phyloP scores from a whole-genome alignment of 2,888 invertebrate genomes.

The Ypsolopha sequella region DNA sequence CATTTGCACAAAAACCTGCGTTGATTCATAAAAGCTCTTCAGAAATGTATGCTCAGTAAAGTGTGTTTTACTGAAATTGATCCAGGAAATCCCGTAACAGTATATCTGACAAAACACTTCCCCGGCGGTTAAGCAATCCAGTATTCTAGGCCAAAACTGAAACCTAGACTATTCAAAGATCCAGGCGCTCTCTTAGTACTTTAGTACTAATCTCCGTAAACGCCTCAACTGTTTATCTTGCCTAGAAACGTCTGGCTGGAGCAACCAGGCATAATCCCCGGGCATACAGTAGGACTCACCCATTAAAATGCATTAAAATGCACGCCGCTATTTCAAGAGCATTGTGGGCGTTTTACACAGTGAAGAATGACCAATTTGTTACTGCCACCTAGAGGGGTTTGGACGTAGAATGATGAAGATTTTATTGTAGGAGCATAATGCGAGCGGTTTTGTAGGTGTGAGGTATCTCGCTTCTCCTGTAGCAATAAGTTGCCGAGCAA shows the following conservation, averaged over 20 bases:
- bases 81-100: no score
- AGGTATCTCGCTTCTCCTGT: constrained; percentile 5
- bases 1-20: not conserved
- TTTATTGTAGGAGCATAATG: constrained; percentile 47
- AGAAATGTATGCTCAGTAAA: not conserved
- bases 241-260: constrained; percentile 45
- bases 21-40: not conserved
- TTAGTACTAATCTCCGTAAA: constrained; percentile 54
- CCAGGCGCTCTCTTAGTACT: constrained; percentile 41
- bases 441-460: constrained; percentile 8
- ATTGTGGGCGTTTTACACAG: constrained; percentile 37
- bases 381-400: constrained; percentile 30
- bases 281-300: constrained; percentile 34
- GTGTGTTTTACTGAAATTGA: not conserved
- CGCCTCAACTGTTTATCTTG: constrained; percentile 59
- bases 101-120: no score
- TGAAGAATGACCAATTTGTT: constrained; percentile 59
- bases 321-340: constrained; percentile 15
- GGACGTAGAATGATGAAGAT: constrained; percentile 48
- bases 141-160: constrained; percentile 27
- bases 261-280: constrained; percentile 38
- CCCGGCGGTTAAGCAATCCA: no score
- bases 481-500: constrained; percentile 43
- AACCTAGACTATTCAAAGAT: constrained; percentile 44
- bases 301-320: constrained; percentile 47